Percentiles rank a stretch among this genome's conserved stretches.
These are phyloP conservation scores for Agriotes lineatus DNA, from an alignment of 2,888 invertebrate species.

Conservation along the genomic window DNA sequence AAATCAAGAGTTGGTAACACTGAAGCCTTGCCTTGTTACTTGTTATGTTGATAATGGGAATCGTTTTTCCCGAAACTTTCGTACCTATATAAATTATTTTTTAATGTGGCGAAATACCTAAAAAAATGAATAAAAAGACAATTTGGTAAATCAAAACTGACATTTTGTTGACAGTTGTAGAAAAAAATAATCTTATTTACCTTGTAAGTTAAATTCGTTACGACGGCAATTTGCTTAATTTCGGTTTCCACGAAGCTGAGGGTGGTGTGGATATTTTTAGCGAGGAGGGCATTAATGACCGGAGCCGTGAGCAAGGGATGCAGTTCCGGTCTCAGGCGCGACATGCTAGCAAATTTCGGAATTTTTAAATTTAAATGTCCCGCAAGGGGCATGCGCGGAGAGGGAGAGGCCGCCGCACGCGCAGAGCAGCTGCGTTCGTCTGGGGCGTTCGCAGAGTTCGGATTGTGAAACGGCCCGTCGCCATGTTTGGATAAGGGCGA, in stretches of 20 bases:
- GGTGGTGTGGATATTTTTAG: slow-evolving; percentile 70
- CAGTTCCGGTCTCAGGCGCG: slow-evolving; percentile 47
- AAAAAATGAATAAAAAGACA: too few species aligned
- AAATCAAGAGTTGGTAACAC: too few species aligned
- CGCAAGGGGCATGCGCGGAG: slow-evolving; percentile 14
- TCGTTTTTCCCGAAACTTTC: too few species aligned
- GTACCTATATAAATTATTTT: too few species aligned
- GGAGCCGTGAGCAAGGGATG: slow-evolving; percentile 64
- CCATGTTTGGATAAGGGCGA: slow-evolving; percentile 69
- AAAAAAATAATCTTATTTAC: too few species aligned
- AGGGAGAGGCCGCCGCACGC: slow-evolving; percentile 24
- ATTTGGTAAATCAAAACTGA: too few species aligned
- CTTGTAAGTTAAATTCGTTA: slow-evolving; percentile 68
- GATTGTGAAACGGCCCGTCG: slow-evolving; percentile 66
- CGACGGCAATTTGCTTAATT: slow-evolving; percentile 66
- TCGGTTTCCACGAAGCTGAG: slow-evolving; percentile 72
- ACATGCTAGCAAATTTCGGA: slow-evolving; percentile 45
- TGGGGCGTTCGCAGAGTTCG: slow-evolving; percentile 54
- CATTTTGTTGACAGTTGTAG: too few species aligned
- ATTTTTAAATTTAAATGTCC: slow-evolving; percentile 32
- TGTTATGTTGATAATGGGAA: too few species aligned
- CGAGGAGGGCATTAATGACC: slow-evolving; percentile 66
- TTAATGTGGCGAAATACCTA: too few species aligned
- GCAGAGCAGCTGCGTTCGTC: slow-evolving; percentile 44
- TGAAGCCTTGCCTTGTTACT: too few species aligned